phyloP scores from a whole-genome alignment of 2,797 vertebrate genomes.

The Nyctalus aviator region DNA sequence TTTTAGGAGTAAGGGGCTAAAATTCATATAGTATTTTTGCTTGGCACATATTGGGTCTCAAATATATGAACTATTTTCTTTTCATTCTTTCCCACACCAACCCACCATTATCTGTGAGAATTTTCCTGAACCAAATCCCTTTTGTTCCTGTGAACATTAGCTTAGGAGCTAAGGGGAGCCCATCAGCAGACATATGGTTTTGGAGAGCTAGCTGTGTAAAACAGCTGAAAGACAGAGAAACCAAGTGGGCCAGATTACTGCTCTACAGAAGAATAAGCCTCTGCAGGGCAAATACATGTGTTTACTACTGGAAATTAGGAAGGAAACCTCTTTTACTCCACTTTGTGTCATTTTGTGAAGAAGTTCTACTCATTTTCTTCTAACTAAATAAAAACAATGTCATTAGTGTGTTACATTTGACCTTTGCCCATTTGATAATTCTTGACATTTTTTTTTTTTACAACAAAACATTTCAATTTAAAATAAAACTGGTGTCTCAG shows the following conservation, averaged over 20 bases:
- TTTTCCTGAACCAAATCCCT: background rate
- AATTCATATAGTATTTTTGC: constrained; percentile 12
- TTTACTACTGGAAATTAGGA: background rate
- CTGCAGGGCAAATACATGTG: background rate
- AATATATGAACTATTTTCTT: background rate
- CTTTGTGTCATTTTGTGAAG: background rate
- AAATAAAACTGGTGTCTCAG: background rate
- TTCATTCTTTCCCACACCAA: background rate
- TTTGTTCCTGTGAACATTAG: background rate
- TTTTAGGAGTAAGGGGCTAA: background rate
- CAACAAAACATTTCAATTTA: background rate
- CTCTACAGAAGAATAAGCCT: background rate
- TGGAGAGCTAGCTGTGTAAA: background rate
- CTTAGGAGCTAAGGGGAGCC: background rate
- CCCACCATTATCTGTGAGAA: background rate
- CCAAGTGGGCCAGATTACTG: background rate
- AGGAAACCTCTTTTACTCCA: background rate
- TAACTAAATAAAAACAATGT: background rate
- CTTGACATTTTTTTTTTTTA: constrained; percentile 10
- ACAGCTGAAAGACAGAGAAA: background rate
- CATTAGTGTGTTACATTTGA: background rate
- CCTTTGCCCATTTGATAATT: background rate
- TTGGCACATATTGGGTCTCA: background rate
- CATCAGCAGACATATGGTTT: background rate
- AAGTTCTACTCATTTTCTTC: background rate